Evolutionary conservation across 2,888 invertebrate genomes (phyloP), one percentile per base, ranked within the genome.

Genomic region (Xestoiulus laeticollis): DNA sequence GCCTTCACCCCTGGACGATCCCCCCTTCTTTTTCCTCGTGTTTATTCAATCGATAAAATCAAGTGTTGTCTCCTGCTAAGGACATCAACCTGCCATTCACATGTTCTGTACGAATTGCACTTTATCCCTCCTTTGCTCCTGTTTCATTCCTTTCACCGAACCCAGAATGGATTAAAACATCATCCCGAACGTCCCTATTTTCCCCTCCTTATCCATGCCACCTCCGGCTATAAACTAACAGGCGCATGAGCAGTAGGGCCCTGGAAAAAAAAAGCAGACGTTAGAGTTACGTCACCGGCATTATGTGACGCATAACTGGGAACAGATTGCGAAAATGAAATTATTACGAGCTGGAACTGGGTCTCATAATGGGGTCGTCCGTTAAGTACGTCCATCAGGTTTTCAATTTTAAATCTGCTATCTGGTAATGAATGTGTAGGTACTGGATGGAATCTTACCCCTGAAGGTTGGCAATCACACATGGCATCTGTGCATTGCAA

Each of bases 41-140:
- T 59, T 59, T 59, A 59, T 59, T 59, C n/a, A 59, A 59, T 59
- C 59, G 59, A 59, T 59, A 59, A 59, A 59, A 59, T 59, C n/a
- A 59, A 59, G 59, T 59, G 59, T 59, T 59, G 59, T 59, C 59
- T 59, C 59, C 59, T n/a, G 59, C n/a, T 59, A 59, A 59, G 59
- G 59, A 59, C 59, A 59, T 59, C 59, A 59, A 59, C 59, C 59
- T 59, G 59, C n/a, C 59, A n/a, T n/a, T 59, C 59, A n/a, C 59
- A 59, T 59, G 59, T 59, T 59, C 59, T 19, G 19, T 19, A 59
- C 5, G 16, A 16, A 16, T 12, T 14, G 48, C 48, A 10, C 48
- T 48, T 12, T 16, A 16, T 48, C 4, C n/a, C 53, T 19, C 53
- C 53, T n/a, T 5, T 59, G 0, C n/a, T 59, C 59, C 59, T n/a